Evolutionary conservation across 2,797 vertebrate species (phyloP), one percentile per base, ranked within the genome.

Genomic region (Pangasius sanitwongsei): DNA sequence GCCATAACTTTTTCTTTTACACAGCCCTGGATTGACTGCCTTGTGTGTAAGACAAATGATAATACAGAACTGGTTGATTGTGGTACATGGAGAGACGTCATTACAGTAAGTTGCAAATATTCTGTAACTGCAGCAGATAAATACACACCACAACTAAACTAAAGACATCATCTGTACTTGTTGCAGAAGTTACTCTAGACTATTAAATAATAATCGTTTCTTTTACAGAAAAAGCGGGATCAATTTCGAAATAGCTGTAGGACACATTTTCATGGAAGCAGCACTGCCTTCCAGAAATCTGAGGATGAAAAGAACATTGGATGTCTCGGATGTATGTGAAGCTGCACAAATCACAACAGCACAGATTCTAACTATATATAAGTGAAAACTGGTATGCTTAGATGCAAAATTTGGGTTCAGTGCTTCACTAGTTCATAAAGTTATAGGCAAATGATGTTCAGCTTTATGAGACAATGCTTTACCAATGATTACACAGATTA

Each of bases 261-360:
- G 11, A 6, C 13, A 0, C 0, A 61, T 13, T 3, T 4, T 2
- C 0, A 3, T 12, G 41, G 23, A 28, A 1, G 0, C 87, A 1
- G 0, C 0, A 0, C 5, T 13, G 1, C 5, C 11, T 5, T 44
- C 1, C 12, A 0, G 0, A 20, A 0, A 44, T 0, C 18, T 53
- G 3, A 2, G 28, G 8, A 25, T 4, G 15, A 72, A 2, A 59
- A 67, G 41, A 1, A 41, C 20, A 3, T 0, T 48, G 89, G 89
- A 83, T 90, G 89, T 83, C 44, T 88, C 44, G 77, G 89, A 65
- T 88, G 83, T 55, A 18, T 83, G 25, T 88, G 77, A 90, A 55
- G 31, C 31, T 37, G 67, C 67, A 70, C 31, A 70, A 70, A 69
- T 69, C 15, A 31, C 15, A 69, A 34, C 15, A 69, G 5, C 15